Base-by-base conservation (phyloP, 2,113 vertebrate species). In the Sigmodon hispidus region DNA sequence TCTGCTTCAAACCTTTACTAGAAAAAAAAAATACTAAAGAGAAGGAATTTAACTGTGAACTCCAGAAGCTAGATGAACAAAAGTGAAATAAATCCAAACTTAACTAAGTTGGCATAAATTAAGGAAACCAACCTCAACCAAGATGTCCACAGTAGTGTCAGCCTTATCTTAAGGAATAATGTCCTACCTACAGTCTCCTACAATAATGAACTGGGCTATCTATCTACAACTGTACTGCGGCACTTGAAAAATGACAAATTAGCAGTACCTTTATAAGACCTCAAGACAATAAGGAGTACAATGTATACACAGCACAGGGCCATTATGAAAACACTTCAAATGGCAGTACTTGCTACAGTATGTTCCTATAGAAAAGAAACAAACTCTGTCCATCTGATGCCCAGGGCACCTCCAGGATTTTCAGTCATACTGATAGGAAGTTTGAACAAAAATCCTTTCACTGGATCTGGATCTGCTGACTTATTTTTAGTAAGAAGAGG, bases 401-500 rank as follows among this genome's bases (percentile, higher is more conserved):
- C 59, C 26, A 17, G 6, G n/a, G 13, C 8, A 13, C 1, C 40
- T 1, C 31, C 34, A 65, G 19, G 63, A 85, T 63, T 89, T 65
- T 29, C 26, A 31, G 9, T 36, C 65, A 3, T 24, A 52, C 90
- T 22, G 26, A 72, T 11, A 61, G 24, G 55, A 11, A 57, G 4
- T 72, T 94, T 43, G 36, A 36, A 43, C 63, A 67, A 40, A 73
- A 72, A 0, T 34, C 40, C 26, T 90, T 92, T 90, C 29, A 52
- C 26, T 86, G n/a, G n/a, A 67, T 50, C 50, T 70, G 24, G 29
- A 63, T 17, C 36, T 26, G 85, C 72, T 87, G 34, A 34, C 72
- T 92, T 89, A 26, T 29, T 94, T 95, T 79, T 55, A 87, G 85
- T 36, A 70, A 77, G 5, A 50, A 72, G 73, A 70, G 40, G 48